A percentile compares a stretch with the other conserved stretches of the same genome.
These are phyloP conservation scores for Phocoena sinus DNA, from an alignment of 2,113 vertebrate species.

Conservation along the genomic window DNA sequence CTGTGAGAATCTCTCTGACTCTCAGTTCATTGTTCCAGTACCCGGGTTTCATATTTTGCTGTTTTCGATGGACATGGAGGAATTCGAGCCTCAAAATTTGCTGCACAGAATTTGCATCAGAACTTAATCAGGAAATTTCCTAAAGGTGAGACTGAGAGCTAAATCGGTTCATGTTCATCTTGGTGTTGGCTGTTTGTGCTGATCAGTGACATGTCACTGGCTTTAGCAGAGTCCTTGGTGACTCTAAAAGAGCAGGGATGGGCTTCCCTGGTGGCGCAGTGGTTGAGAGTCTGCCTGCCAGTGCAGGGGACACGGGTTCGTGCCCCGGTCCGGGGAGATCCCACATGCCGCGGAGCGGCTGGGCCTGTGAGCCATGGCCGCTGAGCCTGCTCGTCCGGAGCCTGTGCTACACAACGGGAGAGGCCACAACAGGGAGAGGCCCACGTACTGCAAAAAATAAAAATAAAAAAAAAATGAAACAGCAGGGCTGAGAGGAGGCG, in stretches of 20 bases:
- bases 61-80: constrained; percentile 97
- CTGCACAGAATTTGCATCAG: constrained; percentile 93
- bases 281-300: too few species aligned
- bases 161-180: rapidly evolving
- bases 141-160: constrained; percentile 82
- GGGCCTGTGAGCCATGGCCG: too few species aligned
- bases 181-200: not conserved
- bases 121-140: constrained; percentile 92
- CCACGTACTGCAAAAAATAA: too few species aligned
- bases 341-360: too few species aligned
- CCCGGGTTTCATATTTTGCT: constrained; percentile 90
- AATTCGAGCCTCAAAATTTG: constrained; percentile 90
- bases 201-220: not conserved
- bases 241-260: not conserved
- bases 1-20: not conserved
- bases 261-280: too few species aligned
- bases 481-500: rapidly evolving
- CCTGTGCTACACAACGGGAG: too few species aligned
- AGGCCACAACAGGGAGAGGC: too few species aligned
- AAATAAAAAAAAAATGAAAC: not conserved
- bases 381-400: too few species aligned
- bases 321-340: too few species aligned
- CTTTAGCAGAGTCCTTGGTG: not conserved
- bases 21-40: constrained; percentile 78
- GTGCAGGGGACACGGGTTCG: too few species aligned